phyloP scores from a whole-genome alignment of 2,797 vertebrate genomes.

The Calcarius lapponicus region DNA sequence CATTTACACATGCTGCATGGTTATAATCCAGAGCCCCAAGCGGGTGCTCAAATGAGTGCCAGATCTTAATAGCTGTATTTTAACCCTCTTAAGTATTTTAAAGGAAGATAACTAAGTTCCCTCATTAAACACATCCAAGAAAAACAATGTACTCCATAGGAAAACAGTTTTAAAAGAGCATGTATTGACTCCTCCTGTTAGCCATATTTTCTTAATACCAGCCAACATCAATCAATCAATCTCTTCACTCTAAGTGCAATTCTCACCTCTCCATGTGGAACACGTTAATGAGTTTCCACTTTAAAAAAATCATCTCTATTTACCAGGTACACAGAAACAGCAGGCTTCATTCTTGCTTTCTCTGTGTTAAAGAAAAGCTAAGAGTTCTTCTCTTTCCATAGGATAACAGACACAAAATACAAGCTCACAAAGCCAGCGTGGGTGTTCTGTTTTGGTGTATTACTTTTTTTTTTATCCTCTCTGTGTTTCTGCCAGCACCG shows the following conservation, averaged over 20 bases:
- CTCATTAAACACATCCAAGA: background rate
- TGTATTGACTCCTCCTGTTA: background rate
- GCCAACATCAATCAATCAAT: slow-evolving; percentile 32
- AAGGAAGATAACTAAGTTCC: background rate
- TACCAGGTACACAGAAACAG: background rate
- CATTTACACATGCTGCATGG: background rate
- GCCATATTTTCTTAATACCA: background rate
- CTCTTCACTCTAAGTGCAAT: background rate
- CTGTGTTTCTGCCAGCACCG: background rate
- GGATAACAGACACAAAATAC: background rate
- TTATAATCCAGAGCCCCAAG: background rate
- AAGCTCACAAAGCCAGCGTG: background rate
- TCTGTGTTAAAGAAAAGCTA: background rate
- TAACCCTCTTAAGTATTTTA: background rate
- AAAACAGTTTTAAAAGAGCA: background rate
- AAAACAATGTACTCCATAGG: background rate
- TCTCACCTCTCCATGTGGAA: background rate
- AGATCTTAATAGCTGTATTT: background rate
- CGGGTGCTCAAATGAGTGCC: background rate
- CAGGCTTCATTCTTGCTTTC: background rate
- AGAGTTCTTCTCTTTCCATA: background rate
- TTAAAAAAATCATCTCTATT: background rate
- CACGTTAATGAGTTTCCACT: background rate
- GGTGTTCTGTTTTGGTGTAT: background rate
- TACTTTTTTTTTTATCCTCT: background rate